A percentile compares a stretch with the other conserved stretches of the same genome.
These are phyloP conservation scores for Botrylloides violaceus DNA, from an alignment of 23 tunicate species.

Conservation along the genomic window DNA sequence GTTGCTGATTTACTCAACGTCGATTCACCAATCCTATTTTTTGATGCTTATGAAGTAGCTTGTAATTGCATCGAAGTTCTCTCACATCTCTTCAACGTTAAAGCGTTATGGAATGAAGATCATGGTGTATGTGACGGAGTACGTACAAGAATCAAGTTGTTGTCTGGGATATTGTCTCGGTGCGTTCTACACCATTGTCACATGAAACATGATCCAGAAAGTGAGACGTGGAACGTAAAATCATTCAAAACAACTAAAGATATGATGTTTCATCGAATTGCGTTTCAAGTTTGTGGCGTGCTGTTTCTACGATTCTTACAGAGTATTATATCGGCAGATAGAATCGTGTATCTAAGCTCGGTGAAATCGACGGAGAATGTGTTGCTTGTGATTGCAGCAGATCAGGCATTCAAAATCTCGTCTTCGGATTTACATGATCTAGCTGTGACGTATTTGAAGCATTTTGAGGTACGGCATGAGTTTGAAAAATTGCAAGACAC, in stretches of 20 bases:
- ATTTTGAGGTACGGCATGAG: slow-evolving; percentile 32
- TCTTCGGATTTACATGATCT: slow-evolving; percentile 16
- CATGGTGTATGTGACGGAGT: not conserved
- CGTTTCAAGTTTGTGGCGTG: slow-evolving; percentile 40
- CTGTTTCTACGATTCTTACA: slow-evolving; percentile 42
- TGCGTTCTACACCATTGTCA: slow-evolving; percentile 64
- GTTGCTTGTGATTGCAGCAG: slow-evolving; percentile 61
- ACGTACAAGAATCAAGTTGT: slow-evolving; percentile 16
- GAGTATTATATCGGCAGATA: slow-evolving; percentile 44
- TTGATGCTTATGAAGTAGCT: slow-evolving; percentile 11
- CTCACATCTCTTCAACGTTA: not conserved
- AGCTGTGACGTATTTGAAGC: slow-evolving; percentile 52
- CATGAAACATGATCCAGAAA: slow-evolving; percentile 23
- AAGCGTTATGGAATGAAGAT: slow-evolving; percentile 5
- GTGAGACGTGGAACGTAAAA: slow-evolving; percentile 27
- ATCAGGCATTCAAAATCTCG: slow-evolving; percentile 28
- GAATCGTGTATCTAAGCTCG: slow-evolving; percentile 21
- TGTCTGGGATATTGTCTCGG: slow-evolving; percentile 46
- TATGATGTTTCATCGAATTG: slow-evolving; percentile 40
- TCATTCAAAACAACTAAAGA: slow-evolving; percentile 38
- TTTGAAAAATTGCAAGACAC: slow-evolving; percentile 12
- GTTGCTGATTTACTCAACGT: slow-evolving; percentile 33
- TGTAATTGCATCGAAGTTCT: slow-evolving; percentile 6
- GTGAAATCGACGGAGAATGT: slow-evolving; percentile 38
- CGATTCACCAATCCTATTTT: slow-evolving; percentile 2